Conservation (phyloP, 2,113 vertebrate genomes). For the Bubalus kerabau region DNA sequence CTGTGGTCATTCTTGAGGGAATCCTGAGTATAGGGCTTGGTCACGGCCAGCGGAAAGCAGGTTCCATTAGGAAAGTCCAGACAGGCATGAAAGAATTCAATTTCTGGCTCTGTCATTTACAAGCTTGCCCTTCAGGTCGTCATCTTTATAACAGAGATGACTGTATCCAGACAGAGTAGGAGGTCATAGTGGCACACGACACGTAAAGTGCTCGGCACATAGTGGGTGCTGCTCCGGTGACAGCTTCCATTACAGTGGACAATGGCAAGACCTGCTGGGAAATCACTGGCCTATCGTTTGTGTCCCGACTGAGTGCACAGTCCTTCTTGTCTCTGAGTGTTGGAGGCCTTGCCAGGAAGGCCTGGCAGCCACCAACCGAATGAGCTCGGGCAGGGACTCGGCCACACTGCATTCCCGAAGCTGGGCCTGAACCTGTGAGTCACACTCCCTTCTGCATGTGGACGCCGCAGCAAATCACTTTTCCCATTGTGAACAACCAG, state of each 20-base stretch:
- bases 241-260: background rate
- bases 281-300: background rate
- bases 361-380: background rate
- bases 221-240: fast-evolving
- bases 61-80: background rate
- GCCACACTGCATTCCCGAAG: background rate
- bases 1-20: background rate
- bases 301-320: background rate
- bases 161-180: background rate
- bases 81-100: background rate
- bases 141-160: background rate
- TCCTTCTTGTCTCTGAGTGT: background rate
- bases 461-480: slow-evolving; percentile 60
- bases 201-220: fast-evolving
- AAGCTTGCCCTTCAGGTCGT: background rate
- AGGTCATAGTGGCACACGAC: fast-evolving
- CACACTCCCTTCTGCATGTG: slow-evolving; percentile 13
- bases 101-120: background rate
- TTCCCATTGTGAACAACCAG: slow-evolving; percentile 66
- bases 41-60: background rate
- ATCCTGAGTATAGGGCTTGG: background rate
- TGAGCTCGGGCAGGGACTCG: background rate
- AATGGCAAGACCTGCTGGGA: background rate
- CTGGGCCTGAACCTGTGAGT: slow-evolving; percentile 47
- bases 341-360: background rate